Base-by-base conservation (phyloP, 2,888 invertebrate genomes). In the Mythimna vitellina region DNA sequence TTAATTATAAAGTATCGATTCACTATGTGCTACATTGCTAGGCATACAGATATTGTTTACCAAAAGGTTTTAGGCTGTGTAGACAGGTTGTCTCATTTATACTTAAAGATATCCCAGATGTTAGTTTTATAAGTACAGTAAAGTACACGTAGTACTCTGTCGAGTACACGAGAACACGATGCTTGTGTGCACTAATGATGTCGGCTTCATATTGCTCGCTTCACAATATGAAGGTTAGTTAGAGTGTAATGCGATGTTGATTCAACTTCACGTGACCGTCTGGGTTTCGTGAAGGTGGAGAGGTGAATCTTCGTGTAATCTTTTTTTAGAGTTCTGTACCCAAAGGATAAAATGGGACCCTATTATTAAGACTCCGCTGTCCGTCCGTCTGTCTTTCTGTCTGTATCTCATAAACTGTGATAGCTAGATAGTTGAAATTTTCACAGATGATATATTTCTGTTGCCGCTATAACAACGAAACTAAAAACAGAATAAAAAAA, bases 111-210 rank as follows among this genome's bases (percentile, higher is more conserved):
- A 22, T 49, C 29, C n/a, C n/a, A 53, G 70, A 53, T 58, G 65
- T 42, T 56, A 56, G 81, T 57, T 67, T 46, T 76, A 70, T 51
- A 75, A n/a, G 6, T 76, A 61, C 29, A 20, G n/a, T 51, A 51
- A 51, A 51, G 22, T 49, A 57, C 57, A 53, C 4, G 25, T 49
- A 25, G 61, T 76, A 63, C 32, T n/a, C 42, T 61, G 71, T 65
- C 29, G 72, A 77, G 66, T 71, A 53, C 54, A 20, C 32, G 68
- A 54, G 61, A 61, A 53, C 56, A 29, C 49, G 76, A 51, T 66
- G 64, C 65, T 29, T 62, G 53, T 53, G 54, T 81, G 65, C 67
- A 72, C 82, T 79, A 79, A 79, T 78, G 79, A 79, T 65, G 79
- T 67, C 60, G 78, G 54, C 57, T 64, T 72, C 78, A 61, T 68